Conservation (phyloP, 2,113 vertebrate species). For the Forbesichthys agassizii region DNA sequence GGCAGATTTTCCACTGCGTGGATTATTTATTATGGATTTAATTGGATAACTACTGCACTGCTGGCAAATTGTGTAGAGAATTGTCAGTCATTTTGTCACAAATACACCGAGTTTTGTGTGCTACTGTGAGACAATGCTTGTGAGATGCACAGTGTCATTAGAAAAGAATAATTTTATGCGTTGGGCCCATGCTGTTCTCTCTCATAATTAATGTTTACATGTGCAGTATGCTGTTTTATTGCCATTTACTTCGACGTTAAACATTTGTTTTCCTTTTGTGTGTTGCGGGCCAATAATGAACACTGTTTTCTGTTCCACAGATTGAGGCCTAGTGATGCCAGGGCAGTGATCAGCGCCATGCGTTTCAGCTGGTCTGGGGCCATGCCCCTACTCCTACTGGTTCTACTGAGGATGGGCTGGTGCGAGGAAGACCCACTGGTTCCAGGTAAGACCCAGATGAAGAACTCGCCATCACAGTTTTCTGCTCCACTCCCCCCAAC, state of each 20-base stretch:
- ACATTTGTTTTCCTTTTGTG: neutral
- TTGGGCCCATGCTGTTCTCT: slow-evolving; percentile 6
- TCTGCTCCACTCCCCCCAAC: slow-evolving; percentile 15
- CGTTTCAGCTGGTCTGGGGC: slow-evolving; percentile 81
- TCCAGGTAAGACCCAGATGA: slow-evolving; percentile 81
- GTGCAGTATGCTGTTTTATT: no score
- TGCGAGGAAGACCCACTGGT: slow-evolving; percentile 79
- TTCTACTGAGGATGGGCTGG: slow-evolving; percentile 75
- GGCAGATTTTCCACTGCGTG: slow-evolving; percentile 16
- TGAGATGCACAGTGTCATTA: neutral
- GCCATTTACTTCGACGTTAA: neutral
- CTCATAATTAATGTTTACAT: slow-evolving; percentile 12
- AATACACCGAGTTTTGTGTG: slow-evolving; percentile 21
- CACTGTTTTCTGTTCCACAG: slow-evolving; percentile 13
- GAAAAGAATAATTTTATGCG: slow-evolving; percentile 9
- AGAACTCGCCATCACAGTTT: neutral
- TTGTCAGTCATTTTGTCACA: neutral
- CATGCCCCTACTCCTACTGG: slow-evolving; percentile 79
- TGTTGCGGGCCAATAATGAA: neutral
- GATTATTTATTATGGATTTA: slow-evolving; percentile 25
- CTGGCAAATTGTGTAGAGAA: slow-evolving; percentile 3
- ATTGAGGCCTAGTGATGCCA: slow-evolving; percentile 83
- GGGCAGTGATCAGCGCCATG: slow-evolving; percentile 81
- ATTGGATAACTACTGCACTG: neutral
- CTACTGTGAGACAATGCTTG: slow-evolving; percentile 11